Evolutionary conservation across 2,113 vertebrate genomes (phyloP).

Genomic region (Melanocharis versteri): DNA sequence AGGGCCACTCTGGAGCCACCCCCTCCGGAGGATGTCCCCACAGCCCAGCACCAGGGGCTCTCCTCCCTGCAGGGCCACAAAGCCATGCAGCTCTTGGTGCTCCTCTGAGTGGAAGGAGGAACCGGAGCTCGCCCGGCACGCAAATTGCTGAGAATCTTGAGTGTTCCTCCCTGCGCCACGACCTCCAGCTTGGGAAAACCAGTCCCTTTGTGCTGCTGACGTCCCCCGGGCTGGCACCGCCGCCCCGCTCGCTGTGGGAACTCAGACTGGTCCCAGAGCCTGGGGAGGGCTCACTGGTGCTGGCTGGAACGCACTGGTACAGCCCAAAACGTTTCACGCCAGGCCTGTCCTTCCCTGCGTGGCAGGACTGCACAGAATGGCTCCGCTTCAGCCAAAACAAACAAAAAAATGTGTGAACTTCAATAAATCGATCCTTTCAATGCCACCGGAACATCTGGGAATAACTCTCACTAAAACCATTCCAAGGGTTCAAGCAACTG

Average conservation of each 20-base stretch:
- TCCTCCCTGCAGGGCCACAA: neutral
- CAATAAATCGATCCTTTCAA: neutral
- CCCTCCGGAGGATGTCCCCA: accelerated
- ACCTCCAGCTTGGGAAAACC: accelerated
- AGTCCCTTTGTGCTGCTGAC: accelerated
- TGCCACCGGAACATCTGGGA: neutral
- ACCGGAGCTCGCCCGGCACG: neutral
- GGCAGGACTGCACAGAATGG: neutral
- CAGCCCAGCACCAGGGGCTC: neutral
- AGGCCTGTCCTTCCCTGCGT: neutral
- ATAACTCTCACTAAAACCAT: neutral
- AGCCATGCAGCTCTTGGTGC: accelerated
- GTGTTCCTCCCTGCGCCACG: neutral
- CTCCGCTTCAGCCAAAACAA: neutral
- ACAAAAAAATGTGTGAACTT: neutral
- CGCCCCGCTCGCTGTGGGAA: accelerated
- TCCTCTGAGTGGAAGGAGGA: neutral
- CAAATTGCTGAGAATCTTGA: neutral
- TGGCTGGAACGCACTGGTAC: accelerated
- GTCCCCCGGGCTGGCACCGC: neutral
- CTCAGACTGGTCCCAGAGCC: accelerated
- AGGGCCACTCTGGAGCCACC: neutral
- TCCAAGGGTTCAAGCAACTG: neutral
- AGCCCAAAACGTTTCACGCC: accelerated
- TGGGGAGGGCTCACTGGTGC: neutral